A percentile compares a stretch with the other conserved stretches of the same genome.
phyloP scores from a whole-genome alignment of 2,888 invertebrate genomes.

The Adineta ricciae region DNA sequence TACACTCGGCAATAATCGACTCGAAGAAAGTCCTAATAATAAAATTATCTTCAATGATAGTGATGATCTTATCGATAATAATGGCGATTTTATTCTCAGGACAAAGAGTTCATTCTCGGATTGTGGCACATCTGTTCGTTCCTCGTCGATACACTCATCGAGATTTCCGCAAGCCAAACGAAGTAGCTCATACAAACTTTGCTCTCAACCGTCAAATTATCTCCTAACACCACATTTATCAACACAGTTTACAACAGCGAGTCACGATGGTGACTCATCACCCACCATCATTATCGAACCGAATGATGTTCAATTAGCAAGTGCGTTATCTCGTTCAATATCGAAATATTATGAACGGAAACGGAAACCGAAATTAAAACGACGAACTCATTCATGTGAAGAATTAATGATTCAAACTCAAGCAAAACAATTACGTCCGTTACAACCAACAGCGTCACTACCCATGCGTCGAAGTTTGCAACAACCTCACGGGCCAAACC shows the following conservation, averaged over 20 bases:
- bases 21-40: background rate
- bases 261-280: background rate
- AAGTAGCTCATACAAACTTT: background rate
- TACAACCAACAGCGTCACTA: background rate
- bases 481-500: background rate
- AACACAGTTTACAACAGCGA: background rate
- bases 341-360: conserved; percentile 11
- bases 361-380: background rate
- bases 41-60: background rate
- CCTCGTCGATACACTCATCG: background rate
- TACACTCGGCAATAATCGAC: background rate
- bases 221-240: background rate
- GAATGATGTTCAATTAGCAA: background rate
- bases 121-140: conserved; percentile 6
- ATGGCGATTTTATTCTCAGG: background rate
- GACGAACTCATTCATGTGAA: background rate
- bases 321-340: background rate
- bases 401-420: background rate
- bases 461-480: background rate
- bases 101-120: background rate
- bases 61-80: background rate
- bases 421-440: background rate
- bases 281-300: background rate
- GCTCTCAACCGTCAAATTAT: conserved; percentile 5
- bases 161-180: background rate